These are phyloP conservation scores for Hyles euphorbiae DNA, from an alignment of 1,140 invertebrate genomes.

Conservation along the genomic window DNA sequence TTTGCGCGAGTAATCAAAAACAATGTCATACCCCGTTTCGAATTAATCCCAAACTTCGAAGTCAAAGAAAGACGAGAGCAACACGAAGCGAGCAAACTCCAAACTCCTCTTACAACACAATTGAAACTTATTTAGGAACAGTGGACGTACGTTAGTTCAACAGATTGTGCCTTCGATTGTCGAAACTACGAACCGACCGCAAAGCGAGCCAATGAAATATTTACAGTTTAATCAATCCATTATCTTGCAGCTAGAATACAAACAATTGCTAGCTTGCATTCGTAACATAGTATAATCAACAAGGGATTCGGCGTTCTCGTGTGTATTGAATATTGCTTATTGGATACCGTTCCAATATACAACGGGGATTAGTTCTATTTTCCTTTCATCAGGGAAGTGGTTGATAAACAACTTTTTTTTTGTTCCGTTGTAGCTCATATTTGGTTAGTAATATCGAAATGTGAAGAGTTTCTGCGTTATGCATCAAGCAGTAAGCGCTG, in stretches of 20 bases:
- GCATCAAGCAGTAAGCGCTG: too few species aligned
- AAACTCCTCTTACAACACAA: too few species aligned
- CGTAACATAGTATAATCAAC: conserved; percentile 21
- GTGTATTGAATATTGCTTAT: conserved; percentile 11
- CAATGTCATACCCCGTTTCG: too few species aligned
- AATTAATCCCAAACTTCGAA: too few species aligned
- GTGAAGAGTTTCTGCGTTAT: too few species aligned
- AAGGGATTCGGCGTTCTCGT: conserved; percentile 8
- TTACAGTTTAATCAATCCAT: conserved; percentile 38
- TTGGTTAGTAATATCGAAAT: too few species aligned
- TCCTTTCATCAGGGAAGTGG: too few species aligned
- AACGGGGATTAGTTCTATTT: neutral
- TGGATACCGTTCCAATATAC: neutral
- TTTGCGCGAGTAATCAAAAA: too few species aligned
- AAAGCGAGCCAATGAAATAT: conserved; percentile 17
- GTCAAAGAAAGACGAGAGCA: too few species aligned
- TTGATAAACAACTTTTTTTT: too few species aligned
- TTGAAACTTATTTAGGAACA: conserved; percentile 3
- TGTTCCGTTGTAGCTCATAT: too few species aligned
- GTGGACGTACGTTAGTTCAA: neutral
- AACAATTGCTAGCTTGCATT: conserved; percentile 21
- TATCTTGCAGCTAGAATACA: conserved; percentile 25
- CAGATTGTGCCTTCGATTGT: conserved; percentile 1
- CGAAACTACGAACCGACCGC: conserved; percentile 4
- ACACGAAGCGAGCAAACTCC: too few species aligned